Evolutionary conservation across 2,888 invertebrate genomes (phyloP).

Genomic region (Gymnosoma rotundatum): DNA sequence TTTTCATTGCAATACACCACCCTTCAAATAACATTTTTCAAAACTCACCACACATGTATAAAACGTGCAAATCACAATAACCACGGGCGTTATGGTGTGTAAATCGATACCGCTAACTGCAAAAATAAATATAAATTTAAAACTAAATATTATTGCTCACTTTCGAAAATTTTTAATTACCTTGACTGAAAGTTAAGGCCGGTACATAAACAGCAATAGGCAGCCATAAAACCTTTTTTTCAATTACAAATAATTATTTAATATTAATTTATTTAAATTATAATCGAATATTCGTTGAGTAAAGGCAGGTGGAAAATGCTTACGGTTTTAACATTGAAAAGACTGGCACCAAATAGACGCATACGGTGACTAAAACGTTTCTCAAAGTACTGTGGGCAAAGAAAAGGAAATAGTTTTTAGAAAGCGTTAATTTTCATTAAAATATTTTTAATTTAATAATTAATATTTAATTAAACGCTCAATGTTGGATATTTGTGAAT

Average conservation of each 20-base stretch:
- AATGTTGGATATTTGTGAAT: too few relatives aligned
- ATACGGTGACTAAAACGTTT: slow-evolving; percentile 87
- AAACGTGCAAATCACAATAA: slow-evolving; percentile 90
- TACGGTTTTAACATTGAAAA: slow-evolving; percentile 87
- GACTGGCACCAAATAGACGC: slow-evolving; percentile 86
- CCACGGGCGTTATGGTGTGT: slow-evolving; percentile 90
- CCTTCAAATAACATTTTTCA: not conserved
- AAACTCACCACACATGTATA: slow-evolving; percentile 93
- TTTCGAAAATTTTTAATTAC: slow-evolving; percentile 80
- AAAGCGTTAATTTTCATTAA: not conserved
- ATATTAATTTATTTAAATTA: too few relatives aligned
- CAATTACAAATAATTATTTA: not conserved
- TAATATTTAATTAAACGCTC: too few relatives aligned
- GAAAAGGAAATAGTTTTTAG: not conserved
- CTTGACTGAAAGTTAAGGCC: slow-evolving; percentile 90
- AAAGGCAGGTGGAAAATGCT: slow-evolving; percentile 78
- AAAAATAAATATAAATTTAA: slow-evolving; percentile 73
- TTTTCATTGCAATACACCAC: not conserved
- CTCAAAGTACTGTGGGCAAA: slow-evolving; percentile 85
- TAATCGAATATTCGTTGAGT: too few relatives aligned
- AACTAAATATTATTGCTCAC: not conserved
- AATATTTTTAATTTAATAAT: too few relatives aligned
- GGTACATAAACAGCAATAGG: slow-evolving; percentile 86
- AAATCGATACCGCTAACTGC: slow-evolving; percentile 86
- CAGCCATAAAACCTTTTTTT: slow-evolving; percentile 77